phyloP scores from a whole-genome alignment of 2,888 invertebrate species.

The Clivina fossor region DNA sequence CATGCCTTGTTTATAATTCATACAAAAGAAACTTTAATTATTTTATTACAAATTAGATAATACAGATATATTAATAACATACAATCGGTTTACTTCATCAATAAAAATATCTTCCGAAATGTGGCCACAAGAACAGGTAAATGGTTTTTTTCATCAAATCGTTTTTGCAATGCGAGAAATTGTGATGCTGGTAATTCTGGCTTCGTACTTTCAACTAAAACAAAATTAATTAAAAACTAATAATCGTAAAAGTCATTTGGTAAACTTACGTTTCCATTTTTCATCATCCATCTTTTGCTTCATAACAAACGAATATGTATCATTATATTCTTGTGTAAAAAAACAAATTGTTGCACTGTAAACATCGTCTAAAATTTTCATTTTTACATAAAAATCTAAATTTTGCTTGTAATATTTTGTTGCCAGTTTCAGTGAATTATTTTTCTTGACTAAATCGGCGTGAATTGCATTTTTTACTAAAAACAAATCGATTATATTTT shows the following conservation, averaged over 20 bases:
- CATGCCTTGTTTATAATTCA: too few relatives aligned
- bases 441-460: not conserved
- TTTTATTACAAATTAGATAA: not conserved
- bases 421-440: not conserved
- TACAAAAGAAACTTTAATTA: too few relatives aligned
- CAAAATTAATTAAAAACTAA: not conserved
- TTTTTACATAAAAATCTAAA: not conserved
- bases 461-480: not conserved
- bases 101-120: not conserved
- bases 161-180: not conserved
- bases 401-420: not conserved
- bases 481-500: too few relatives aligned
- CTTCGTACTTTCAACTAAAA: not conserved
- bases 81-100: not conserved
- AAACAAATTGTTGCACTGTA: not conserved
- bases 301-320: not conserved
- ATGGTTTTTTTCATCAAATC: not conserved
- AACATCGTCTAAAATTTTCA: not conserved
- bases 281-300: not conserved
- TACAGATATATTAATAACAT: not conserved
- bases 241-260: not conserved
- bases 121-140: not conserved
- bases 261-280: not conserved
- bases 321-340: slow-evolving; percentile 3
- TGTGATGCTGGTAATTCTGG: not conserved